Evolutionary conservation across 2,888 invertebrate genomes (phyloP), one percentile per base, ranked within the genome.

Genomic region (Amblyteles armatorius): DNA sequence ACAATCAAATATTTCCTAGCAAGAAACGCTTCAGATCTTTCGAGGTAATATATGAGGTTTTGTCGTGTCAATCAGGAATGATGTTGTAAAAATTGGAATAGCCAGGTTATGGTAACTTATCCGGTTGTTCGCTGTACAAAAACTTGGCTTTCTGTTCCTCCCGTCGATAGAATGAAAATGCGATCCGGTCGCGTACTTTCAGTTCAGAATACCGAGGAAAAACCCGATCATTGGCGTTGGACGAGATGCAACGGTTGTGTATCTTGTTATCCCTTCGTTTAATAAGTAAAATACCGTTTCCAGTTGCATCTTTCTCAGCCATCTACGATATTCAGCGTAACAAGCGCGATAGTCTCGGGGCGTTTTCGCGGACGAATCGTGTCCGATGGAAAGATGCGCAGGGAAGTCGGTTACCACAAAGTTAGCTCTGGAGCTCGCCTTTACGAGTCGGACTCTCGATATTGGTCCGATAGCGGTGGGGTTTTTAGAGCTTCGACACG

Each of bases 281-380:
- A 2, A 48, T 44, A 22, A 26, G 48, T 26, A 68, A 22, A 26
- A 44, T 68, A 26, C 44, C 33, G 50, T 33, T 55, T 55, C 36
- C 36, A 13, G 55, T 33, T 19, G 19, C 33, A 33, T 36, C 33
- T 52, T 26, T 33, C 33, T 36, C 13, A 36, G 19, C 33, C 26
- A 22, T 36, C 52, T 36, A n/a, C 71, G 5, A 71, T 71, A 19
- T 52, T 16, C 29, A 33, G 52, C 55, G 44, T 71, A 71, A 71
- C 71, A 71, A 71, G 71, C 50, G 33, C 71, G 19, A 71, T 55
- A 71, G 29, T n/a, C 29, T 55, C 26, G 13, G 2, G 11, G 26
- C 22, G 57, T 22, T 22, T 57, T 57, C 5, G 19, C 1, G 3
- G 4, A 26, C 57, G 57, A 57, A 26, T 57, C 26, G 22, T 26